Conservation (phyloP, 2,113 vertebrate species). For the Brevimyrus niger region DNA sequence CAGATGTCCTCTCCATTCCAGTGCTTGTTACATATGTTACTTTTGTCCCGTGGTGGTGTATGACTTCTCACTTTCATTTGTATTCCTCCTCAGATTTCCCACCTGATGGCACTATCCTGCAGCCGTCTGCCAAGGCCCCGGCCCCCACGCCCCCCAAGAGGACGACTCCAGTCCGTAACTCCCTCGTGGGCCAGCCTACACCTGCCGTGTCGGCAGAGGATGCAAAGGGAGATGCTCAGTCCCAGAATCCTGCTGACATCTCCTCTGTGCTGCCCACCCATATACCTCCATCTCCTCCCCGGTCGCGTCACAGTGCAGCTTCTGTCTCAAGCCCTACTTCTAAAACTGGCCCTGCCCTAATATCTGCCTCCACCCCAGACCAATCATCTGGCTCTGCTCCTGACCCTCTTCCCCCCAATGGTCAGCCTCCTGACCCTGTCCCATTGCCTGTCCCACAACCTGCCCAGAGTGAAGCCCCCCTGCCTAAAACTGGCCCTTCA, state of each 20-base stretch:
- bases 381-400: background rate
- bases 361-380: background rate
- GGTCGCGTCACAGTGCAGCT: slow-evolving; percentile 20
- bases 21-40: too few relatives aligned
- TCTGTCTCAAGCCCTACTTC: background rate
- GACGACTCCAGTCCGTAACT: slow-evolving; percentile 56
- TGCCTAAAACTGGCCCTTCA: background rate
- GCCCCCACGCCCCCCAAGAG: slow-evolving; percentile 83
- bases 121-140: slow-evolving; percentile 61
- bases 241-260: background rate
- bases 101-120: slow-evolving; percentile 5
- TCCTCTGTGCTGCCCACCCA: slow-evolving; percentile 40
- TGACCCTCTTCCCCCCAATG: background rate
- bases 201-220: slow-evolving; percentile 17
- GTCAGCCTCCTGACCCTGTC: background rate
- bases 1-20: too few relatives aligned
- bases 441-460: background rate
- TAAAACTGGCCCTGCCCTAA: background rate
- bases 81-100: slow-evolving; percentile 55
- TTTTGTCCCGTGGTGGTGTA: background rate
- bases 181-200: slow-evolving; percentile 36
- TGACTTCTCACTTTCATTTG: background rate
- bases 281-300: slow-evolving; percentile 55
- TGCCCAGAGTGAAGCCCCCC: background rate
- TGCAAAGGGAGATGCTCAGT: slow-evolving; percentile 3